These are phyloP conservation scores for Nymphalis urticae DNA, from an alignment of 2,888 invertebrate species.

Conservation along the genomic window DNA sequence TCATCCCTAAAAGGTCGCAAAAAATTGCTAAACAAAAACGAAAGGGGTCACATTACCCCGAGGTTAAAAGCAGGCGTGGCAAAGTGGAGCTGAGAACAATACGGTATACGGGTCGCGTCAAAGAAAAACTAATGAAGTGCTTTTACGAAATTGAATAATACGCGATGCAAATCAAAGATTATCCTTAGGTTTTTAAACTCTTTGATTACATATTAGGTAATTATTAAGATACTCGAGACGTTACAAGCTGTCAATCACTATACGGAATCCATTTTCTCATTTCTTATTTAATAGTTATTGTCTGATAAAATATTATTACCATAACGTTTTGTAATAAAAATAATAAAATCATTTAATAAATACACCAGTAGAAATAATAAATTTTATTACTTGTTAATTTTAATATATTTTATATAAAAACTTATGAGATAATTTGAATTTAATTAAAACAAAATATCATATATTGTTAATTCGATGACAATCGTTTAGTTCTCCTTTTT, in stretches of 20 bases:
- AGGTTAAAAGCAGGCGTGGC: conserved; percentile 45
- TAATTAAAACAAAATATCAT: no score
- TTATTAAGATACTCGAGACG: background rate
- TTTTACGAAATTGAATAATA: conserved; percentile 73
- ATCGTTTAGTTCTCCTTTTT: no score
- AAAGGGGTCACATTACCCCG: conserved; percentile 55
- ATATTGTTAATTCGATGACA: no score
- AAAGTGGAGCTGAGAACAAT: conserved; percentile 61
- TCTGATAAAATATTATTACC: no score
- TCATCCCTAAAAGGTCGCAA: conserved; percentile 36
- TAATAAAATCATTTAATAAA: no score
- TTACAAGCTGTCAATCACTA: background rate
- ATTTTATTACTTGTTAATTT: no score
- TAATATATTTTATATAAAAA: no score
- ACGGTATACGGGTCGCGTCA: conserved; percentile 64
- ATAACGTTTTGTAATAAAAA: no score
- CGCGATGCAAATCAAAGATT: conserved; percentile 39
- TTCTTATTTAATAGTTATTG: no score
- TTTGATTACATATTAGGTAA: background rate
- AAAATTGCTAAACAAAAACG: conserved; percentile 43
- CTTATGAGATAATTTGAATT: no score
- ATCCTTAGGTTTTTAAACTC: background rate
- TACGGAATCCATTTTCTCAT: no score
- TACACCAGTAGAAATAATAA: no score
- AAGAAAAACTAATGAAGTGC: conserved; percentile 69